phyloP scores from a whole-genome alignment of 2,113 vertebrate genomes.

The Plecturocebus donacophilus region DNA sequence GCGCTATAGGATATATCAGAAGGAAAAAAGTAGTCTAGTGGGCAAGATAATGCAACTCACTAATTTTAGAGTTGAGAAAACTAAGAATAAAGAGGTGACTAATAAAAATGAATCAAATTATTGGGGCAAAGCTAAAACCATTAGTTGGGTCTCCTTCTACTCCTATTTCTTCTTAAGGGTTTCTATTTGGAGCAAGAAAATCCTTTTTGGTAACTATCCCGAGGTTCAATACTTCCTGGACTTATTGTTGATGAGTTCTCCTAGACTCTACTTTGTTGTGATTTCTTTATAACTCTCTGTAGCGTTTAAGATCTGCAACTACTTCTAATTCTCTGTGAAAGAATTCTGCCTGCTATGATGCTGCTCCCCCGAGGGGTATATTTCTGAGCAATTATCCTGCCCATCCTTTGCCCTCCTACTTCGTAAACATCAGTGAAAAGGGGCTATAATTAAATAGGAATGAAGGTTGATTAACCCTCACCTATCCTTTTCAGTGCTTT shows the following conservation, averaged over 20 bases:
- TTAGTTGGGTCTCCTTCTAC: not conserved
- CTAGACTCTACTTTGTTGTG: not conserved
- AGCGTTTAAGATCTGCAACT: not conserved
- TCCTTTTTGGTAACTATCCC: not conserved
- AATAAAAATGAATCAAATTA: not conserved
- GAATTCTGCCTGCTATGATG: conserved; percentile 39
- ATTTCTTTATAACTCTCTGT: not conserved
- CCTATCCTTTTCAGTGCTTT: conserved; percentile 7
- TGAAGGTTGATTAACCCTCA: conserved; percentile 46
- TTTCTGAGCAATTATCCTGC: conserved; percentile 65
- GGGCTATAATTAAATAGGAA: conserved; percentile 70
- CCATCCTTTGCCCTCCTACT: conserved; percentile 58
- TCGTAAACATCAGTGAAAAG: conserved; percentile 50
- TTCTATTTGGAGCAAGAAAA: not conserved
- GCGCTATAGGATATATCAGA: fast-evolving
- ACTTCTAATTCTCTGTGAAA: conserved; percentile 1
- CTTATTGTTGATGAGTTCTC: not conserved
- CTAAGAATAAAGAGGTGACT: not conserved
- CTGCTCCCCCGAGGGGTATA: not conserved
- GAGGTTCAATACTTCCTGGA: not conserved
- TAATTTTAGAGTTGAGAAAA: not conserved
- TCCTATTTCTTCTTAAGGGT: not conserved
- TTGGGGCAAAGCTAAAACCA: not conserved
- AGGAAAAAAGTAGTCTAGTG: not conserved
- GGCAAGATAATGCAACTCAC: not conserved